Percentiles rank a stretch among this genome's conserved stretches.
These are phyloP conservation scores for Oceanodroma leucorhoa DNA, from an alignment of 2,797 vertebrate species.

Conservation along the genomic window DNA sequence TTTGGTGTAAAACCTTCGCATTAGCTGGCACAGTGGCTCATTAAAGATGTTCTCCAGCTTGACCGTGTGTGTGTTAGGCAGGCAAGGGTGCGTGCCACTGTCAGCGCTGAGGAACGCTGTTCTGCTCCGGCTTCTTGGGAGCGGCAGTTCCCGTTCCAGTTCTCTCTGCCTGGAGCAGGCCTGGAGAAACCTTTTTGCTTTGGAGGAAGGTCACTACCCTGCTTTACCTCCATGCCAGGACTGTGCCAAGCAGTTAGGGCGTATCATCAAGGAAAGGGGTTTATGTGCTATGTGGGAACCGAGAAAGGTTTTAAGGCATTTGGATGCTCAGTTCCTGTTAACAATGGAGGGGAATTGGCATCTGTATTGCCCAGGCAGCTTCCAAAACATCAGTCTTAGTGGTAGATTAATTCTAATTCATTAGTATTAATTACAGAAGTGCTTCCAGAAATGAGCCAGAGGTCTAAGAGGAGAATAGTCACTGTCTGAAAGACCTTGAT, in stretches of 20 bases:
- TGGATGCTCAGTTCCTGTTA: neutral
- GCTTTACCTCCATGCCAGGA: neutral
- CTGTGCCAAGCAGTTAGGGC: neutral
- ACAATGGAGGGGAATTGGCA: neutral
- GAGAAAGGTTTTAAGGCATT: neutral
- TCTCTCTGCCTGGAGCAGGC: neutral
- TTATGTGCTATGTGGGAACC: neutral
- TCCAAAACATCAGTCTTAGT: neutral
- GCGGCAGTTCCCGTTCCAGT: neutral
- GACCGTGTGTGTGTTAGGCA: neutral
- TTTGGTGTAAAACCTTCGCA: neutral
- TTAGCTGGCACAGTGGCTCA: neutral
- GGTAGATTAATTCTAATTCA: neutral
- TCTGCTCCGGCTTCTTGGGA: fast-evolving
- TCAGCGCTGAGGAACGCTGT: neutral
- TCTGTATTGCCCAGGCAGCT: neutral
- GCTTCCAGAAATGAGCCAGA: neutral
- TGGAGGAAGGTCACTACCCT: neutral
- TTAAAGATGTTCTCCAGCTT: neutral
- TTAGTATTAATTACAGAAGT: neutral
- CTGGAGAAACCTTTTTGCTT: neutral
- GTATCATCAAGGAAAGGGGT: neutral
- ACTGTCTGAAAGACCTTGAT: neutral
- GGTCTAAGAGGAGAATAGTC: neutral
- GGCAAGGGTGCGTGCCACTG: fast-evolving